Conservation (phyloP, 2,113 vertebrate species). For the Callionymus lyra region DNA sequence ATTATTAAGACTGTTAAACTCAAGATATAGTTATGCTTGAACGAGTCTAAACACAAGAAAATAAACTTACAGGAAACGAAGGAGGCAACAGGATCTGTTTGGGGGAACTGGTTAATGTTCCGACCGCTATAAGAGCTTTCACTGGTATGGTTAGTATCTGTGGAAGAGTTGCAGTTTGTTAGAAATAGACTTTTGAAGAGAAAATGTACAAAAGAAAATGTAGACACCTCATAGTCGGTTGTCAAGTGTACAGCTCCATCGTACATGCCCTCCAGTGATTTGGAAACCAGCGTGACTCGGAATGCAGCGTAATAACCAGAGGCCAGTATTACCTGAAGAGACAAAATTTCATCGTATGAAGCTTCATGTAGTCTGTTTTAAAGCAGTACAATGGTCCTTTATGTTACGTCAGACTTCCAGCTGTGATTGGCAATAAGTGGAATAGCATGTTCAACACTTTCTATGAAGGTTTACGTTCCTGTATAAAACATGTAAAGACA, state of each 20-base stretch:
- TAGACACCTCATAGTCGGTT: conserved; percentile 88
- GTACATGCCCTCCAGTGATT: conserved; percentile 84
- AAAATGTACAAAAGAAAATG: neutral
- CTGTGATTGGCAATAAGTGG: no score
- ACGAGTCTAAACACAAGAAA: no score
- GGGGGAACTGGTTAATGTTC: conserved; percentile 79
- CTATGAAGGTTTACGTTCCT: no score
- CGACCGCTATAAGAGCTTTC: conserved; percentile 86
- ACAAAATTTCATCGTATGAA: conserved; percentile 2
- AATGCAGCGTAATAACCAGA: conserved; percentile 91
- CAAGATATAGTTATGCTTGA: no score
- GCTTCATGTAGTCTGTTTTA: no score
- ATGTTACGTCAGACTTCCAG: no score
- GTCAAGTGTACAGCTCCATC: conserved; percentile 93
- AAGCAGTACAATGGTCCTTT: no score
- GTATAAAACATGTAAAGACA: no score
- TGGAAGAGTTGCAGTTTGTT: neutral
- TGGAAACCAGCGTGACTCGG: conserved; percentile 82
- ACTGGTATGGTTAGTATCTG: conserved; percentile 90
- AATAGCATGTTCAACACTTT: no score
- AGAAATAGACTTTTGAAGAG: neutral
- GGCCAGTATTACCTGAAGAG: conserved; percentile 78
- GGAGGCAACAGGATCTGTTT: conserved; percentile 80
- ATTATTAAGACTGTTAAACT: no score
- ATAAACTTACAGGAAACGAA: conserved; percentile 82